Evolutionary conservation across 2,888 invertebrate genomes (phyloP).

Genomic region (Didymodactylos carnosus): DNA sequence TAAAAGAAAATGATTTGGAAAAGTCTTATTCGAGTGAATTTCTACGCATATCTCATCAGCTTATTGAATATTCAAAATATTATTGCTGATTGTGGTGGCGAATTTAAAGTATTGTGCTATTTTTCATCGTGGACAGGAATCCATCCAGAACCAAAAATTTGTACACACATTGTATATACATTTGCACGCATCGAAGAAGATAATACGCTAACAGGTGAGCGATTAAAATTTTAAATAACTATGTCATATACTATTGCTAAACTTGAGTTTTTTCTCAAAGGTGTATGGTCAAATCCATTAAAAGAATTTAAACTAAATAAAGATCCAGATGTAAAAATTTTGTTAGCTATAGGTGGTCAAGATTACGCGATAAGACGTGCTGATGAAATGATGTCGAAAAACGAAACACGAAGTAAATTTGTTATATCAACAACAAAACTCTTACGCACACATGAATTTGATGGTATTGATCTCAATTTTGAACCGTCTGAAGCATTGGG

Average conservation of each 20-base stretch:
- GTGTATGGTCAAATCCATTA: conserved; percentile 14
- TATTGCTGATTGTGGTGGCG: neutral
- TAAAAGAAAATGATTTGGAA: too few species aligned
- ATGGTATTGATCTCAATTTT: conserved; percentile 14
- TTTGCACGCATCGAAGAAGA: conserved; percentile 12
- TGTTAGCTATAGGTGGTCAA: conserved; percentile 13
- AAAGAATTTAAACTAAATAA: conserved; percentile 4
- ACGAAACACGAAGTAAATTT: conserved; percentile 12
- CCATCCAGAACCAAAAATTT: conserved; percentile 2
- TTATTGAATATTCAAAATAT: too few species aligned
- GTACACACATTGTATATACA: conserved; percentile 12
- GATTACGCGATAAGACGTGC: conserved; percentile 5
- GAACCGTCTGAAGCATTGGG: conserved; percentile 1
- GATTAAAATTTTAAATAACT: neutral
- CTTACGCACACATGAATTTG: conserved; percentile 11
- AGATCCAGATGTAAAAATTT: conserved; percentile 7
- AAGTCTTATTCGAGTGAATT: too few species aligned
- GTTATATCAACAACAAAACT: conserved; percentile 4
- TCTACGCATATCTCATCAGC: too few species aligned
- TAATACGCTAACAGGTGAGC: neutral
- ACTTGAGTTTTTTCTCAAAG: neutral
- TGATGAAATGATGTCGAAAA: conserved; percentile 11
- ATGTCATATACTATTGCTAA: too few species aligned
- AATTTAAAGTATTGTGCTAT: conserved; percentile 9
- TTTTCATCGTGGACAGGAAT: conserved; percentile 14